phyloP scores from a whole-genome alignment of 1,140 invertebrate species.

The Cotesia vestalis region DNA sequence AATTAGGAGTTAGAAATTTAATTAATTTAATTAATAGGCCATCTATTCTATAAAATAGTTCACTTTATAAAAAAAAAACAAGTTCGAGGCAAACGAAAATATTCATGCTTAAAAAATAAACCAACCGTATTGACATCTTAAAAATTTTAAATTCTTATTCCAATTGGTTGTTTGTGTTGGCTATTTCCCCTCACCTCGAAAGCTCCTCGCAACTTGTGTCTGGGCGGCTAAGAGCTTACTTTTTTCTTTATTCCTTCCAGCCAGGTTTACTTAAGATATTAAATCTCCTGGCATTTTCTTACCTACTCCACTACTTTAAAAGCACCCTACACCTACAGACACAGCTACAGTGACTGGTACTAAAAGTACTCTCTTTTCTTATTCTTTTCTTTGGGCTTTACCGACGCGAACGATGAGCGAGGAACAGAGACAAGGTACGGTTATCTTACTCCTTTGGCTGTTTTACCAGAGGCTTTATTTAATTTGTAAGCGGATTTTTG shows the following conservation, averaged over 20 bases:
- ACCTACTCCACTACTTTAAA: conserved; percentile 38
- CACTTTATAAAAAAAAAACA: no score
- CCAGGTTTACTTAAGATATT: conserved; percentile 65
- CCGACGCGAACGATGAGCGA: conserved; percentile 26
- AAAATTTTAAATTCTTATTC: conserved; percentile 51
- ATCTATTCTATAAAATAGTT: no score
- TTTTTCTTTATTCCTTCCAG: conserved; percentile 47
- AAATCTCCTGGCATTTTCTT: conserved; percentile 52
- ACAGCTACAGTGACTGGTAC: conserved; percentile 53
- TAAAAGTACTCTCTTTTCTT: conserved; percentile 48
- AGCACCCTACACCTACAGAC: conserved; percentile 24
- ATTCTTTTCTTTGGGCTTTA: conserved; percentile 36
- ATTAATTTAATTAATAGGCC: no score
- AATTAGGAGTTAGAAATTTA: no score
- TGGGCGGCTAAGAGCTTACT: conserved; percentile 46
- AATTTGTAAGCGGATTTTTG: conserved; percentile 67
- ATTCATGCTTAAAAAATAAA: background rate
- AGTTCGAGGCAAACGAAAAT: background rate
- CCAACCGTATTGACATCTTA: background rate
- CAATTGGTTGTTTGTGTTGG: conserved; percentile 61
- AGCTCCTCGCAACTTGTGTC: conserved; percentile 29
- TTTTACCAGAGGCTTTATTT: conserved; percentile 58
- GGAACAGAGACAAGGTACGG: background rate
- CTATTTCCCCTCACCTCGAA: conserved; percentile 30
- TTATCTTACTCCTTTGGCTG: conserved; percentile 32